Percentiles rank a stretch among this genome's conserved stretches.
Conservation (phyloP, 2,113 vertebrate species). For the Numenius arquata region DNA sequence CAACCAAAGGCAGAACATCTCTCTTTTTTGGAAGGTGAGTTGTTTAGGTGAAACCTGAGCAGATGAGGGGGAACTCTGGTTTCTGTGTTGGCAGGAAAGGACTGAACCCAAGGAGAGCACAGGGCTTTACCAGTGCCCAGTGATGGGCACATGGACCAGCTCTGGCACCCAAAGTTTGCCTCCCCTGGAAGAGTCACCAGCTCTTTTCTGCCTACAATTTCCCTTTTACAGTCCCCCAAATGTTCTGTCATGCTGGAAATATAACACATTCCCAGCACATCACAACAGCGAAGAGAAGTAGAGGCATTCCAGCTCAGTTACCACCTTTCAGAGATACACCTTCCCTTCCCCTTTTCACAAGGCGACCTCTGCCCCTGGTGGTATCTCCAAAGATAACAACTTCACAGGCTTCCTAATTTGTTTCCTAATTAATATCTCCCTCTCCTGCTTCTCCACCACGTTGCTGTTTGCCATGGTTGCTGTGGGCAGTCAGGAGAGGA, state of each 20-base stretch:
- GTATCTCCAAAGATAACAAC: not conserved
- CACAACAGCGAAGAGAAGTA: not conserved
- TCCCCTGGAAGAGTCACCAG: fast-evolving
- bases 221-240: not conserved
- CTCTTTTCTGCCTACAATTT: not conserved
- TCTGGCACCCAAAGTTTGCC: too few species aligned
- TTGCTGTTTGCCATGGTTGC: not conserved
- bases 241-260: not conserved
- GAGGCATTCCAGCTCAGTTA: not conserved
- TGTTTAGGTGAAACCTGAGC: not conserved
- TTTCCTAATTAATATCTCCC: not conserved
- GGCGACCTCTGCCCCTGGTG: fast-evolving
- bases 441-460: fast-evolving
- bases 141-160: fast-evolving
- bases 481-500: fast-evolving
- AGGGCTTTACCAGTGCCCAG: not conserved
- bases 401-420: not conserved
- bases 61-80: not conserved
- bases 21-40: slow-evolving; percentile 78
- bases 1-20: slow-evolving; percentile 35
- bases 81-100: not conserved
- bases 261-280: not conserved
- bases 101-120: not conserved
- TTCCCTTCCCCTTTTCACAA: not conserved
- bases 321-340: not conserved